A percentile compares a stretch with the other conserved stretches of the same genome.
Evolutionary conservation across 2,797 vertebrate species (phyloP).

Genomic region (Tapirus indicus): DNA sequence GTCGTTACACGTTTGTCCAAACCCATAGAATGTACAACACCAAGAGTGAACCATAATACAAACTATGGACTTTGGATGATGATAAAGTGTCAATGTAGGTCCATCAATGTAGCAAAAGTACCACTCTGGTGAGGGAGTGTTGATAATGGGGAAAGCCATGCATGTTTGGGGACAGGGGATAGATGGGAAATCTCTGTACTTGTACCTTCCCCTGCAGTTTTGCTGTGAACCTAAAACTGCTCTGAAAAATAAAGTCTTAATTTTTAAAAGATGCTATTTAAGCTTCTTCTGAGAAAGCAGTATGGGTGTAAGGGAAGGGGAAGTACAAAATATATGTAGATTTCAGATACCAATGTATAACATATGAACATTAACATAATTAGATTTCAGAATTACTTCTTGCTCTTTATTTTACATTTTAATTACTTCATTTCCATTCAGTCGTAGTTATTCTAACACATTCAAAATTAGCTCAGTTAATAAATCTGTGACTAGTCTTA

Average conservation of each 20-base stretch:
- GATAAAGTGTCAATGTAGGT: neutral
- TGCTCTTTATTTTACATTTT: conserved; percentile 44
- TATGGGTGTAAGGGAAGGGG: neutral
- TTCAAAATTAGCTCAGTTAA: conserved; percentile 51
- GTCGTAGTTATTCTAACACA: neutral
- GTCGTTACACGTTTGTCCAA: neutral
- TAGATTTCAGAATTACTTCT: conserved; percentile 32
- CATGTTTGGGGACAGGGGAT: neutral
- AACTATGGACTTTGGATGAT: neutral
- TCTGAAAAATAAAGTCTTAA: neutral
- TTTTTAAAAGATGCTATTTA: neutral
- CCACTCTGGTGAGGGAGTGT: neutral
- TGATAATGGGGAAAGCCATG: neutral
- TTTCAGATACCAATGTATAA: conserved; percentile 27
- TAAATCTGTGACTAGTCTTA: conserved; percentile 22
- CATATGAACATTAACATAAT: conserved; percentile 47
- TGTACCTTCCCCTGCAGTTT: neutral
- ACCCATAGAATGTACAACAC: neutral
- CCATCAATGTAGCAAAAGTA: neutral
- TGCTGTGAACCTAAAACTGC: neutral
- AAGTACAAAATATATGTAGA: neutral
- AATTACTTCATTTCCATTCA: conserved; percentile 55
- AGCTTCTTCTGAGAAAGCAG: neutral
- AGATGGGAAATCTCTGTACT: neutral
- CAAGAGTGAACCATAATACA: neutral